Conservation (phyloP, 1,140 invertebrate genomes). For the Hormaphis cornu region DNA sequence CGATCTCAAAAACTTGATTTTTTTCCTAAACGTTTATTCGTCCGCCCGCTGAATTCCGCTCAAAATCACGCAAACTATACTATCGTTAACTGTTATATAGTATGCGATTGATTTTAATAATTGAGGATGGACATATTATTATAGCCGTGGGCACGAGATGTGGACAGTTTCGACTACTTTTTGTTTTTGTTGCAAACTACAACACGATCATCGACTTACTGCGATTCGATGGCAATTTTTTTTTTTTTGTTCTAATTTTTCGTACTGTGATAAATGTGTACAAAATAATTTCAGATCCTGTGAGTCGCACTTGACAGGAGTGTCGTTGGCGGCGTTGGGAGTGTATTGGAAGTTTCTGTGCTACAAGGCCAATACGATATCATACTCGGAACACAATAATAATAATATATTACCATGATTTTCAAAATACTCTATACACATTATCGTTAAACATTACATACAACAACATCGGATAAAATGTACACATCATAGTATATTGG, state of each 20-base stretch:
- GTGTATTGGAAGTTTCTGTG: conserved; percentile 23
- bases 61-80: too few species aligned
- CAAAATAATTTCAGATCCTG: background rate
- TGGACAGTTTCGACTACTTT: background rate
- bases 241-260: too few species aligned
- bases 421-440: conserved; percentile 7
- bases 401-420: background rate
- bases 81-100: too few species aligned
- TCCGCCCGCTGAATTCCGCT: too few species aligned
- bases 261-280: background rate
- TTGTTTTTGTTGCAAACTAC: background rate
- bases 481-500: background rate
- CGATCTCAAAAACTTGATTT: too few species aligned
- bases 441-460: too few species aligned
- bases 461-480: conserved; percentile 9
- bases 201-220: too few species aligned
- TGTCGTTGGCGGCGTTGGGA: conserved; percentile 5
- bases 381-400: background rate
- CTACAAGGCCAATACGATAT: background rate
- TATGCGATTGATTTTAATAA: too few species aligned
- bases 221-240: too few species aligned
- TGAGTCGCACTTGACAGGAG: background rate
- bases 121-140: too few species aligned
- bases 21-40: too few species aligned
- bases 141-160: too few species aligned